phyloP scores from a whole-genome alignment of 1,140 invertebrate genomes.

The Drosophila ercepeae region DNA sequence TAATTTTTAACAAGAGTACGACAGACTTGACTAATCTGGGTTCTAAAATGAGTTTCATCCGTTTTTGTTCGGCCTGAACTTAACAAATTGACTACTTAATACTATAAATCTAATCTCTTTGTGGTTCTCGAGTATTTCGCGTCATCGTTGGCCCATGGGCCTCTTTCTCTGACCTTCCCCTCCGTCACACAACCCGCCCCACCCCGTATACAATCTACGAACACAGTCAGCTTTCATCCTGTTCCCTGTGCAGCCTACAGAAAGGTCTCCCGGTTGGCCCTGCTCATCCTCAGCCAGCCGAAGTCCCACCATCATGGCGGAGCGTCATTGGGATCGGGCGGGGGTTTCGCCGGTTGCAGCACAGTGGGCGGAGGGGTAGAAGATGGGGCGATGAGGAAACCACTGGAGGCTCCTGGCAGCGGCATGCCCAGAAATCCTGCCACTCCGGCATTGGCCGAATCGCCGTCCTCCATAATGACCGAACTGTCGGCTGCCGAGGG shows the following conservation, averaged over 20 bases:
- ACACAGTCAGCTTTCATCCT: conserved; percentile 73
- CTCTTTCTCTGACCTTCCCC: neutral
- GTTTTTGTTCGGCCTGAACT: conserved; percentile 2
- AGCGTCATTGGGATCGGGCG: conserved; percentile 66
- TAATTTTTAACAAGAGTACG: neutral
- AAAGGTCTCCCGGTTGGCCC: conserved; percentile 48
- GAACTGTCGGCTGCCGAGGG: conserved; percentile 92
- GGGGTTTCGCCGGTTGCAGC: conserved; percentile 63
- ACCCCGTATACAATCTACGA: conserved; percentile 60
- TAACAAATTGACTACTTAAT: conserved; percentile 79
- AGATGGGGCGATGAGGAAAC: conserved; percentile 55
- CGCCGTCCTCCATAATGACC: conserved; percentile 88
- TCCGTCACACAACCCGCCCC: conserved; percentile 1
- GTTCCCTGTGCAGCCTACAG: conserved; percentile 39
- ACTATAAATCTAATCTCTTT: conserved; percentile 23
- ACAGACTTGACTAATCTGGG: conserved; percentile 5
- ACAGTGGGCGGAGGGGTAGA: conserved; percentile 9
- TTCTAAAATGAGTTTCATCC: conserved; percentile 2
- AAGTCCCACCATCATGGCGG: conserved; percentile 67
- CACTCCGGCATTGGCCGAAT: conserved; percentile 56
- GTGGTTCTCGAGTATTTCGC: conserved; percentile 2
- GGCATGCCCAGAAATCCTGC: conserved; percentile 66
- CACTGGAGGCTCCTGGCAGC: conserved; percentile 61
- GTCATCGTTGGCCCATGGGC: conserved; percentile 38
- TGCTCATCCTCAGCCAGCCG: conserved; percentile 27